phyloP scores from a whole-genome alignment of 2,797 vertebrate genomes.

The Smutsia temminckii region DNA sequence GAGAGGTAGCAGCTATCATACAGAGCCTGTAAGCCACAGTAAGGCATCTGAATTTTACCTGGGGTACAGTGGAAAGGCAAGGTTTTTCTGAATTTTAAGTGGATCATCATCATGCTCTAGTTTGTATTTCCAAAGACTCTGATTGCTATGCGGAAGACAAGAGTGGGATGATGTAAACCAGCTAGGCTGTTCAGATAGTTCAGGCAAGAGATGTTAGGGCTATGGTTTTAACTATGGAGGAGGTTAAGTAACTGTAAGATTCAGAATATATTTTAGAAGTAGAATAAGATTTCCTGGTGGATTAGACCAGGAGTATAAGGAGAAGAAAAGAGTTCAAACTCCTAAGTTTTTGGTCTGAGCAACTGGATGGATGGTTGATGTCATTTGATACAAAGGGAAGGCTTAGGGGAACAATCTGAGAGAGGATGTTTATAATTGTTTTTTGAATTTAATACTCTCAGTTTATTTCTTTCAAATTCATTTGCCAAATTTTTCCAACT shows the following conservation, averaged over 20 bases:
- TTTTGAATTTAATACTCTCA: slow-evolving; percentile 11
- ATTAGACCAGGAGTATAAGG: background rate
- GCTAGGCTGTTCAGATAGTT: background rate
- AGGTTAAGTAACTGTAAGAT: background rate
- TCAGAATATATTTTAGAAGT: background rate
- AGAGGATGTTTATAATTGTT: slow-evolving; percentile 2
- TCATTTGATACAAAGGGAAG: background rate
- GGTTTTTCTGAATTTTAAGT: background rate
- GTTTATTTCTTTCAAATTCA: slow-evolving; percentile 34
- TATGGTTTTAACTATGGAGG: background rate
- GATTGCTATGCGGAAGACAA: background rate
- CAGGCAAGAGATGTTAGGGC: background rate
- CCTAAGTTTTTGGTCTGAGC: background rate
- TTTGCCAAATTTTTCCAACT: slow-evolving; percentile 54
- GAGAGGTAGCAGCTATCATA: background rate
- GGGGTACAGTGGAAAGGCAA: background rate
- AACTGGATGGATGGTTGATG: background rate
- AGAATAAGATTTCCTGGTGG: background rate
- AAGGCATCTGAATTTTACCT: background rate
- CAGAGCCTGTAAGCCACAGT: background rate
- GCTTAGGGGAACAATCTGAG: background rate
- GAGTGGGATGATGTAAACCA: background rate
- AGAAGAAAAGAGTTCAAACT: slow-evolving; percentile 32
- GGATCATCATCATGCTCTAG: background rate
- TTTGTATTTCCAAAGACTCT: background rate